A percentile compares a stretch with the other conserved stretches of the same genome.
phyloP scores from a whole-genome alignment of 37 sponge, comb jelly and placozoan species.

The Oopsacas minuta region DNA sequence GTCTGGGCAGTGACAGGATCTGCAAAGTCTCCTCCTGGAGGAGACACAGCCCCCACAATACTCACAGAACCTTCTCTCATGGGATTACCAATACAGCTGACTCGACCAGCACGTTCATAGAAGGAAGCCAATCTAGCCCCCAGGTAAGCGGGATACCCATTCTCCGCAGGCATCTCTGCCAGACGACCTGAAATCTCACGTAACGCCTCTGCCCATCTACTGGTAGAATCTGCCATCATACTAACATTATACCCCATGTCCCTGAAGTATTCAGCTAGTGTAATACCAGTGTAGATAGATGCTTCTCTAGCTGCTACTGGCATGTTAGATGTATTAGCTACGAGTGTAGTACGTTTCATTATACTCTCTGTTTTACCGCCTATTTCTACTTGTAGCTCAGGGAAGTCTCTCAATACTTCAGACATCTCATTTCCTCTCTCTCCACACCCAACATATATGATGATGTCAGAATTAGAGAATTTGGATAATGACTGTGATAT shows the following conservation, averaged over 20 bases:
- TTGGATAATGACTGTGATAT: constrained; percentile 96
- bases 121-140: constrained; percentile 96
- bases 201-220: constrained; percentile 95
- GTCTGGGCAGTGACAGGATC: constrained; percentile 97
- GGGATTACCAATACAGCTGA: constrained; percentile 80
- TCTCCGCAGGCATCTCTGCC: constrained; percentile 99
- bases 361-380: constrained; percentile 78
- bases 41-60: constrained; percentile 96
- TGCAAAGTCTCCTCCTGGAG: constrained; percentile 98
- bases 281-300: constrained; percentile 98
- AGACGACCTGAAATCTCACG: constrained; percentile 96
- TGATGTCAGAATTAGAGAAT: constrained; percentile 97
- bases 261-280: constrained; percentile 94
- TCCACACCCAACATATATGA: constrained; percentile 98
- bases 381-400: constrained; percentile 86
- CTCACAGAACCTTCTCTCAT: constrained; percentile 88
- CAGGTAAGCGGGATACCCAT: constrained; percentile 98
- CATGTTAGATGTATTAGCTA: constrained; percentile 99
- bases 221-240: constrained; percentile 99
- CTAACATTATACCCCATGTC: constrained; percentile 99
- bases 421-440: constrained; percentile 99
- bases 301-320: constrained; percentile 98
- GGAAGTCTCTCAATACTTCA: constrained; percentile 93
- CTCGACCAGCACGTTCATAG: constrained; percentile 96
- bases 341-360: constrained; percentile 97